Base-by-base conservation (phyloP, 1,140 invertebrate species). In the Doryteuthis pealeii region DNA sequence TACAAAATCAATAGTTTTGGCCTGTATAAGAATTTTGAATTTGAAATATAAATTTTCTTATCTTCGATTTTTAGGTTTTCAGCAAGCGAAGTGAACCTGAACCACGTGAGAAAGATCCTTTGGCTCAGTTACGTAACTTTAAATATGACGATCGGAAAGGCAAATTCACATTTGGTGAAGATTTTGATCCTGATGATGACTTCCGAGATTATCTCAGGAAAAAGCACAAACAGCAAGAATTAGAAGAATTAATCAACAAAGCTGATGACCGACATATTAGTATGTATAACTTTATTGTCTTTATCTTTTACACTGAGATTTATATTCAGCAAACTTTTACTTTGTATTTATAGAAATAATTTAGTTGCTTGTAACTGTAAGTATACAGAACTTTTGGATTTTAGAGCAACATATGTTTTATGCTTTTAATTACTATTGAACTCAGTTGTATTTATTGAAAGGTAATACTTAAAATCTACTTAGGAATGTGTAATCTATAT, bases 241-340 rank as follows among this genome's bases (percentile, higher is more conserved):
- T 85, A n/a, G 84, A 85, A 72, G 75, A 81, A 30, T 72, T 85
- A 12, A 74, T 85, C 54, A 71, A 71, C 26, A 82, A 80, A 70
- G 81, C 82, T 54, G 84, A 84, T 71, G 79, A 83, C 32, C 78
- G 79, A 66, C 78, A 81, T 49, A 82, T 85, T 26, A 77, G 81
- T 83, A 71, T 77, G 79, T 76, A 28, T 40, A 8, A 43, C 67
- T 18, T 72, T 72, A n/a, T 14, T n/a, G 2, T 33, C 28, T 5
- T 32, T 70, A 1, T 71, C 5, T 43, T 45, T 26, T 74, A 30
- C 40, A 15, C 26, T n/a, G n/a, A n/a, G n/a, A n/a, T n/a, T n/a
- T n/a, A 66, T n/a, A 31, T 65, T 43, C 22, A n/a, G 6, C 15
- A 10, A 10, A 3, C 6, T 74, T 31, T 74, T 14, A n/a, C 35